Evolutionary conservation across 2,797 vertebrate species (phyloP), one percentile per base, ranked within the genome.

Genomic region (Halcyon smyrnensis): DNA sequence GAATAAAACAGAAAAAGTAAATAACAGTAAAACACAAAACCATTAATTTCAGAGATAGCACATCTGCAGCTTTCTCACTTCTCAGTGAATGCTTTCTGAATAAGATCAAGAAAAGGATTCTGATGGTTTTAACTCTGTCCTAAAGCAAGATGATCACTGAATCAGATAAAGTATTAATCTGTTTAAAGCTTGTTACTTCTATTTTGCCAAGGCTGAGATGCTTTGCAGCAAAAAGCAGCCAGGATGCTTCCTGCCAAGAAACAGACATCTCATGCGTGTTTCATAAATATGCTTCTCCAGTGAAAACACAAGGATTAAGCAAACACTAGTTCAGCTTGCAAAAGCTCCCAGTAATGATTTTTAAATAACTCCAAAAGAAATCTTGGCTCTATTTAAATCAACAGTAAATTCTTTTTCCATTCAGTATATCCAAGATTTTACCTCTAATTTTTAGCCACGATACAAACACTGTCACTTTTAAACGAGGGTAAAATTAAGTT

Each of bases 121-220:
- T 64, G 85, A 64, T 73, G 79, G 86, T 54, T 94, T 92, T 83
- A 93, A 81, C 86, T 94, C 74, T 92, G 9, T 87, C 94, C 84
- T 95, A 93, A 75, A 96, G 95, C 73, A 95, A 95, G 75, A 95
- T 89, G 86, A 96, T 93, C 93, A 85, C 80, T 90, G 89, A 96
- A 86, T 95, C 81, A 91, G 95, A 96, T 92, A 95, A 97, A 96
- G 91, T 88, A 86, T 94, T 96, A 97, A 96, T 96, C 95, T 96
- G 56, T 95, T 96, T 90, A 96, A 97, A 97, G 89, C 71, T 87
- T 94, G 73, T 84, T 90, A 77, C 81, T 95, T 56, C 62, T 96
- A 39, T 93, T 97, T 91, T 95, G 93, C 95, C 80, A 90, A 91
- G 87, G 24, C 86, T 96, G 90, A 95, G 89, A 84, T 43, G 79